A percentile compares a stretch with the other conserved stretches of the same genome.
Conservation (phyloP, 2,888 invertebrate genomes). For the Ommatoiulus sabulosus region DNA sequence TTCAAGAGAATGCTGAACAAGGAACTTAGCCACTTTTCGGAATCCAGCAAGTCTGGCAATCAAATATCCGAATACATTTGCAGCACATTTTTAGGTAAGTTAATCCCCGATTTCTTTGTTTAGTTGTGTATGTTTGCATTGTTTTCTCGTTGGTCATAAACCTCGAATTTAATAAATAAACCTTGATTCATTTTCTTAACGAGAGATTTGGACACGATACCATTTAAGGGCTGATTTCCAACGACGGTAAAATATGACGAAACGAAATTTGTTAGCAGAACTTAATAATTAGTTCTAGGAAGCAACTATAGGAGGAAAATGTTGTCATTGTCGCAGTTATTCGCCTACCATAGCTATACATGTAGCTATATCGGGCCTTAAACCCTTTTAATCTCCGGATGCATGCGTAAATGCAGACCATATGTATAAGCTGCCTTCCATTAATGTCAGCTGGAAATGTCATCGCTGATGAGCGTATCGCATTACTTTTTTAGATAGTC, state of each 20-base stretch:
- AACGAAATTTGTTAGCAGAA: neutral
- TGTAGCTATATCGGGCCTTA: too few relatives aligned
- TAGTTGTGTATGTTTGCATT: neutral
- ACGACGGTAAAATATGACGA: neutral
- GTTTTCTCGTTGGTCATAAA: neutral
- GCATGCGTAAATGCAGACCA: too few relatives aligned
- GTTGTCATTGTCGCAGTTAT: too few relatives aligned
- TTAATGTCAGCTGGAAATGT: neutral
- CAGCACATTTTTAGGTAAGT: slow-evolving; percentile 98
- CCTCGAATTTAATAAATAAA: neutral
- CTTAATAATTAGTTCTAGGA: too few relatives aligned
- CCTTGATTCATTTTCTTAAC: neutral
- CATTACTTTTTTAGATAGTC: neutral
- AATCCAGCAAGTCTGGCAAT: slow-evolving; percentile 98
- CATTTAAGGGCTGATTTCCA: neutral
- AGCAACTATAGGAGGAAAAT: too few relatives aligned
- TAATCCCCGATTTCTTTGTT: slow-evolving; percentile 28
- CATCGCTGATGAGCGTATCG: neutral
- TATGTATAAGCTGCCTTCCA: too few relatives aligned
- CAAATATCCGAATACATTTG: slow-evolving; percentile 99
- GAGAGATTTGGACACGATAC: neutral
- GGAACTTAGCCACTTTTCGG: slow-evolving; percentile 98
- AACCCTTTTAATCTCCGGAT: too few relatives aligned
- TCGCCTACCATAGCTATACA: too few relatives aligned
- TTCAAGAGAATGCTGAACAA: slow-evolving; percentile 99